These are phyloP conservation scores for Unio pictorum DNA, from an alignment of 2,888 invertebrate genomes.

Conservation along the genomic window DNA sequence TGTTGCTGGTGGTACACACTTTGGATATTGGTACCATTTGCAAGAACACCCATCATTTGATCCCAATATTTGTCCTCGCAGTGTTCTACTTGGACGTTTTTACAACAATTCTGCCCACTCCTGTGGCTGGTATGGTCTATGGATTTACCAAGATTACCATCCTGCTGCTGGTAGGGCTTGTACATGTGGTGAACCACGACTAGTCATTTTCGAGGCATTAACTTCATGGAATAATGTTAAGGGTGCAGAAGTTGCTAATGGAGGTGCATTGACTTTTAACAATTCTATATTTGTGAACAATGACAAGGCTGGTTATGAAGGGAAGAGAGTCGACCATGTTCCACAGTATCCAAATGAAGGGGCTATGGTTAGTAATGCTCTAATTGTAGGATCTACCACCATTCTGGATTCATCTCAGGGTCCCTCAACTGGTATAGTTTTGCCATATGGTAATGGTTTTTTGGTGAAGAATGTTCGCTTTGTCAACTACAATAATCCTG, in stretches of 20 bases:
- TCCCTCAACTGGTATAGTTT: constrained; percentile 41
- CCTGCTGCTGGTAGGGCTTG: constrained; percentile 40
- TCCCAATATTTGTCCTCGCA: constrained; percentile 50
- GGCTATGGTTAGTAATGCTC: constrained; percentile 42
- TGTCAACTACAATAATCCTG: constrained; percentile 28
- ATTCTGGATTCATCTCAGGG: constrained; percentile 16
- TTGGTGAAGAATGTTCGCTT: constrained; percentile 38
- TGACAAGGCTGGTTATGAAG: constrained; percentile 60
- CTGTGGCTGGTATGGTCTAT: constrained; percentile 67
- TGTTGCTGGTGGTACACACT: constrained; percentile 67
- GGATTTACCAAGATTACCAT: constrained; percentile 61
- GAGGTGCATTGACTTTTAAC: constrained; percentile 58
- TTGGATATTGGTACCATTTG: constrained; percentile 70
- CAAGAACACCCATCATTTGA: constrained; percentile 61
- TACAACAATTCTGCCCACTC: constrained; percentile 66
- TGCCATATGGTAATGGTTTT: constrained; percentile 61
- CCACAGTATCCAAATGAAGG: constrained; percentile 37
- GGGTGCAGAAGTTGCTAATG: constrained; percentile 64
- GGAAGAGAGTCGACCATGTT: constrained; percentile 24
- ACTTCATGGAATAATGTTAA: constrained; percentile 66
- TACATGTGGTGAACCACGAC: constrained; percentile 11
- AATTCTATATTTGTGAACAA: constrained; percentile 61
- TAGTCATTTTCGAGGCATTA: constrained; percentile 42
- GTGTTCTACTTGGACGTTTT: constrained; percentile 54
- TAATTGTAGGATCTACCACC: constrained; percentile 45